Conservation (phyloP, 2,888 invertebrate species). For the Ephialtes manifestator region DNA sequence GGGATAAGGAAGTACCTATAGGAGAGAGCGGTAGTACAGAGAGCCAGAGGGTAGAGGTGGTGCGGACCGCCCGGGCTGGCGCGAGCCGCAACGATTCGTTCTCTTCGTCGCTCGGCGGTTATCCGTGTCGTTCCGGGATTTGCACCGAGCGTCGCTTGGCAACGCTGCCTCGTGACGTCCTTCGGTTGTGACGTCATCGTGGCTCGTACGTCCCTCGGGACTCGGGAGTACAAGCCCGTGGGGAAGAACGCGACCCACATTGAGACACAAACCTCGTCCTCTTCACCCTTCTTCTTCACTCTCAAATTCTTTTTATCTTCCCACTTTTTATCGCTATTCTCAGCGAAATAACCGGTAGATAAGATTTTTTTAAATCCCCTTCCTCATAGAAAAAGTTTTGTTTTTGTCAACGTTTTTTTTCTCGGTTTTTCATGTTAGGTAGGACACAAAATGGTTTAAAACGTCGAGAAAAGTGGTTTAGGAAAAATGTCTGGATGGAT, state of each 20-base stretch:
- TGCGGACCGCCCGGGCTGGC: not conserved
- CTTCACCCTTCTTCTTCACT: conserved; percentile 3
- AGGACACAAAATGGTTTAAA: too few relatives aligned
- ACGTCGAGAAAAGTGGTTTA: too few relatives aligned
- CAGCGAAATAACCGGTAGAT: not conserved
- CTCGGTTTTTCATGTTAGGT: too few relatives aligned
- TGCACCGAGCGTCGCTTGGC: conserved; percentile 79
- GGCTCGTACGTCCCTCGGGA: conserved; percentile 60
- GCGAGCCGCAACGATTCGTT: conserved; percentile 15
- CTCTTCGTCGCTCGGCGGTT: conserved; percentile 42
- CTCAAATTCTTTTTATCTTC: not conserved
- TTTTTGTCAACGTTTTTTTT: too few relatives aligned
- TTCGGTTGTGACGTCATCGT: conserved; percentile 77
- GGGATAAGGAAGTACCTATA: conserved; percentile 6
- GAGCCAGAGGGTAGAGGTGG: not conserved
- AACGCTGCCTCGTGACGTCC: conserved; percentile 76
- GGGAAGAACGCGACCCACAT: conserved; percentile 49
- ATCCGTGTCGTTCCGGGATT: conserved; percentile 78
- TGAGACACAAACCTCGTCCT: not conserved
- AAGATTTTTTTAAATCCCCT: not conserved
- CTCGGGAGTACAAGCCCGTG: not conserved
- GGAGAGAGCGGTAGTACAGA: not conserved
- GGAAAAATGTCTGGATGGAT: too few relatives aligned
- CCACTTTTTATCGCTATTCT: not conserved
- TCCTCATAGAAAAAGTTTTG: not conserved